These are phyloP conservation scores for Melanocharis versteri DNA, from an alignment of 2,113 vertebrate genomes.

Conservation along the genomic window DNA sequence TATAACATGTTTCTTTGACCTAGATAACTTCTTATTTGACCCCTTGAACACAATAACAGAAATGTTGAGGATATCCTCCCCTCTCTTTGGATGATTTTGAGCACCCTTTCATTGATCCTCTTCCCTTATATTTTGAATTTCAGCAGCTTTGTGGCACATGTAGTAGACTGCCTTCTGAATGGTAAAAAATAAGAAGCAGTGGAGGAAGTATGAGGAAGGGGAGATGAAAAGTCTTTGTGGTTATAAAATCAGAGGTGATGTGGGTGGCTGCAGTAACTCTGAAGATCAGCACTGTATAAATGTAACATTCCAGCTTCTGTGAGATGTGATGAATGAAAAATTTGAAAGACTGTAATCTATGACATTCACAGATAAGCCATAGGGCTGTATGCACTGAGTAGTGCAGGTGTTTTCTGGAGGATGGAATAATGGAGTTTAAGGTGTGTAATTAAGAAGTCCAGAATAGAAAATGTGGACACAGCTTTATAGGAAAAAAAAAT, in stretches of 20 bases:
- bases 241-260: not conserved
- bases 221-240: not conserved
- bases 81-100: not conserved
- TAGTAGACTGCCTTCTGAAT: not conserved
- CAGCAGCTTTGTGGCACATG: not conserved
- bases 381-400: not conserved
- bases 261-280: not conserved
- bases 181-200: not conserved
- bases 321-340: conserved; percentile 29
- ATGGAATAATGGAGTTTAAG: not conserved
- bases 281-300: conserved; percentile 10
- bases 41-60: not conserved
- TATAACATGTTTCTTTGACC: not conserved
- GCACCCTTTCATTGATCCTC: not conserved
- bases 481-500: not conserved
- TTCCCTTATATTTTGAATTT: not conserved
- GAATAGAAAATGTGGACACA: not conserved
- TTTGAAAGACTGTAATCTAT: not conserved
- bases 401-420: not conserved
- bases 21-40: not conserved
- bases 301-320: conserved; percentile 53
- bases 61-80: not conserved
- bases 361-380: not conserved
- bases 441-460: not conserved
- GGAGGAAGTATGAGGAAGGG: not conserved